A percentile compares a stretch with the other conserved stretches of the same genome.
Evolutionary conservation across 2,113 vertebrate genomes (phyloP).

Genomic region (Eonycteris spelaea): DNA sequence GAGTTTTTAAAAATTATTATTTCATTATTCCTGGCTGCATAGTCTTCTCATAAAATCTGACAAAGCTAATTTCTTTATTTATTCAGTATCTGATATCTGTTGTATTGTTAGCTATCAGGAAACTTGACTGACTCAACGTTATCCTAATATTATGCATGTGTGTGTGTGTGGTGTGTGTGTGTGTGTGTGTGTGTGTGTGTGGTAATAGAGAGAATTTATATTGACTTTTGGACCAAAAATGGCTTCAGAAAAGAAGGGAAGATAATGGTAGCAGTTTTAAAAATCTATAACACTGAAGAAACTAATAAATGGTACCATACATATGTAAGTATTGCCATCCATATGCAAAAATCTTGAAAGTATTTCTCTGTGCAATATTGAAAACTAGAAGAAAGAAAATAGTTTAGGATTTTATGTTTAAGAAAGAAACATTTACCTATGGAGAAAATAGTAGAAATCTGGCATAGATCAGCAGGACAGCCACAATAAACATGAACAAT

Average conservation of each 20-base stretch:
- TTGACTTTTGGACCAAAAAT: not conserved
- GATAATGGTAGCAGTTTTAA: not conserved
- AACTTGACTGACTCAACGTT: not conserved
- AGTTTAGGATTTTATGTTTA: not conserved
- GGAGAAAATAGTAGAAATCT: not conserved
- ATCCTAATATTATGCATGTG: not conserved
- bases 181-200: too few species aligned
- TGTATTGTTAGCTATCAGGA: not conserved
- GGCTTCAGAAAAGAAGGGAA: not conserved
- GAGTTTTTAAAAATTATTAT: not conserved
- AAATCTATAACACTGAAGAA: not conserved
- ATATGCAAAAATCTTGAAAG: not conserved
- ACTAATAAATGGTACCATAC: not conserved
- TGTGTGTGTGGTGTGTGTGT: too few species aligned
- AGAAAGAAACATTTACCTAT: not conserved
- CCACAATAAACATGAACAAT: not conserved
- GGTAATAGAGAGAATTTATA: not conserved
- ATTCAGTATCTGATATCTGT: not conserved
- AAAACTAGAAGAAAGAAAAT: not conserved
- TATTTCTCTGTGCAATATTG: not conserved
- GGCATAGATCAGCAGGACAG: not conserved
- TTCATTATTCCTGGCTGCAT: not conserved
- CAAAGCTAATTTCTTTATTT: not conserved
- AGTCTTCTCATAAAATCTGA: not conserved
- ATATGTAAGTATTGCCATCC: too few species aligned